phyloP scores from a whole-genome alignment of 1,140 invertebrate species.

The Temnothorax curvispinosus region DNA sequence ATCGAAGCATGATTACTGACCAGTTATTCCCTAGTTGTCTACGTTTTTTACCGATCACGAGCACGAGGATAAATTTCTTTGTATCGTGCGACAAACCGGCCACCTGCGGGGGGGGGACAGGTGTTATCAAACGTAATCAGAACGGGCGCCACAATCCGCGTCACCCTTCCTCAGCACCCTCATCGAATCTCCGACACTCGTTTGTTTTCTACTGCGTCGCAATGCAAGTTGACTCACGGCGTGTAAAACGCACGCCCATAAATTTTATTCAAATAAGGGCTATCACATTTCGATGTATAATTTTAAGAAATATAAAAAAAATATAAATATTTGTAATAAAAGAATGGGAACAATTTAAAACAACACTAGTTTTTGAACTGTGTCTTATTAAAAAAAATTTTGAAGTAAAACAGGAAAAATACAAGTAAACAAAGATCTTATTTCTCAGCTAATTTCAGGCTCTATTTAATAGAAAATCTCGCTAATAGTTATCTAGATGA shows the following conservation, averaged over 20 bases:
- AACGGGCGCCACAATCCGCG: conserved; percentile 77
- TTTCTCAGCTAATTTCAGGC: not conserved
- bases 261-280: not conserved
- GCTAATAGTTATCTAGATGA: not conserved
- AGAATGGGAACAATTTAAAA: not conserved
- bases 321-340: too few species aligned
- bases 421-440: not conserved
- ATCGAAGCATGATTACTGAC: conserved; percentile 39
- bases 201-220: conserved; percentile 55
- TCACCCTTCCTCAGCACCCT: conserved; percentile 55
- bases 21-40: conserved; percentile 62
- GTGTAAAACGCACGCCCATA: not conserved
- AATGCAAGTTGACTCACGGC: conserved; percentile 55
- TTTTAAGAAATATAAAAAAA: not conserved
- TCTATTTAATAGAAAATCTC: not conserved
- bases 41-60: conserved; percentile 62
- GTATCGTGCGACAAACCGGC: conserved; percentile 72
- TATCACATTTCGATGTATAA: too few species aligned
- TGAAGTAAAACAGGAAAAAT: not conserved
- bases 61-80: conserved; percentile 76
- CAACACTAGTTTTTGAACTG: not conserved
- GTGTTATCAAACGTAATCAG: conserved; percentile 80
- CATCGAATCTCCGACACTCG: conserved; percentile 39
- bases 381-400: not conserved
- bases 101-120: conserved; percentile 82